A percentile compares a stretch with the other conserved stretches of the same genome.
phyloP scores from a whole-genome alignment of 2,888 invertebrate genomes.

The Drosophila anomelani region DNA sequence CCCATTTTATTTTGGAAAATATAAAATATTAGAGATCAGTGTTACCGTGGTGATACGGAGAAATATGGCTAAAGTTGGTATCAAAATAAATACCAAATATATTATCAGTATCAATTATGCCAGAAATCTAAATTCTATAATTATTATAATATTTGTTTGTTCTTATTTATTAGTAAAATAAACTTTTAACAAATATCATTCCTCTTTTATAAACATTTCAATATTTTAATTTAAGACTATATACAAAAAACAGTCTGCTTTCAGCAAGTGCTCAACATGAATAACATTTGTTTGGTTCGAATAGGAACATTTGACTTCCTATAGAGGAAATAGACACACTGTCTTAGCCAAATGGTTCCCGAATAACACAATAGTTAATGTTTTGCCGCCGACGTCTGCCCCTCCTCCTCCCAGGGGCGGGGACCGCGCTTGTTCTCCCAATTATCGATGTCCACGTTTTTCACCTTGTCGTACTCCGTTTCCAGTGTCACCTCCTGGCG shows the following conservation, averaged over 20 bases:
- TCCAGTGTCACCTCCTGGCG: conserved; percentile 90
- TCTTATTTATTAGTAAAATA: no score
- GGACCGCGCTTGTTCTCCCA: conserved; percentile 95
- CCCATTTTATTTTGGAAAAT: conserved; percentile 67
- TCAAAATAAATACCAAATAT: conserved; percentile 1
- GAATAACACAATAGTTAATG: conserved; percentile 39
- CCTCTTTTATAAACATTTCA: conserved; percentile 1
- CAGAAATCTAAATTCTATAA: neutral
- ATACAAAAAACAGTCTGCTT: conserved; percentile 27
- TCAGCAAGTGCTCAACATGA: conserved; percentile 7
- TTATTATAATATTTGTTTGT: neutral
- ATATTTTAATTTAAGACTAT: conserved; percentile 25
- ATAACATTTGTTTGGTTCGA: neutral
- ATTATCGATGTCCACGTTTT: conserved; percentile 90
- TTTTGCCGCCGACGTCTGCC: conserved; percentile 23
- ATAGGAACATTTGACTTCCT: neutral
- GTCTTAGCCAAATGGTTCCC: neutral
- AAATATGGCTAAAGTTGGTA: neutral
- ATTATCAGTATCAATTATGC: no score
- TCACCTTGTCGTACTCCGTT: conserved; percentile 89
- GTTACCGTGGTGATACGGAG: conserved; percentile 63
- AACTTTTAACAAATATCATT: neutral
- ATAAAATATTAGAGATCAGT: conserved; percentile 27
- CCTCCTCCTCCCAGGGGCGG: conserved; percentile 92
- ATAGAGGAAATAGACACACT: neutral